A percentile compares a stretch with the other conserved stretches of the same genome.
phyloP scores from a whole-genome alignment of 1,140 invertebrate genomes.

The Agrypnia vestita region DNA sequence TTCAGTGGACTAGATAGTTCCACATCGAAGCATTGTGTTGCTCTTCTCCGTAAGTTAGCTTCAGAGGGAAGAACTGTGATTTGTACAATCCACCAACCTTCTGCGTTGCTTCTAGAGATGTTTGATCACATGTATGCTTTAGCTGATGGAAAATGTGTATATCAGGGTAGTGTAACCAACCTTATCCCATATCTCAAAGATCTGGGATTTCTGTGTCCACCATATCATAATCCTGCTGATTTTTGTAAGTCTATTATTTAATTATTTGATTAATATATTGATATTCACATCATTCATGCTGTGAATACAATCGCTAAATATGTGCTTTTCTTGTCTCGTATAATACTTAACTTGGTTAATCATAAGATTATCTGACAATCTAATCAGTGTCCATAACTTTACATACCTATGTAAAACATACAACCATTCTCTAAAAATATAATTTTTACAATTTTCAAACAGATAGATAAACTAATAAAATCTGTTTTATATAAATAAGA shows the following conservation, averaged over 20 bases:
- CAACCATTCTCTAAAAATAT: too few relatives aligned
- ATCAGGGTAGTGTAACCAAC: conserved; percentile 82
- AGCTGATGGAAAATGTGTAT: conserved; percentile 87
- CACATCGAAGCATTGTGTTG: conserved; percentile 91
- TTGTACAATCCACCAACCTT: conserved; percentile 95
- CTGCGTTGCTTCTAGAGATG: conserved; percentile 88
- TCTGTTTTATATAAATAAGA: too few relatives aligned
- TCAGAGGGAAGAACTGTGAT: conserved; percentile 92
- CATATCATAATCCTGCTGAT: conserved; percentile 93
- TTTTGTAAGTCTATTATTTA: conserved; percentile 78
- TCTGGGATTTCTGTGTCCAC: conserved; percentile 84
- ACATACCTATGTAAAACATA: too few relatives aligned
- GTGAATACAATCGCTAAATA: too few relatives aligned
- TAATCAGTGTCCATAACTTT: too few relatives aligned
- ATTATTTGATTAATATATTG: too few relatives aligned
- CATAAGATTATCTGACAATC: too few relatives aligned
- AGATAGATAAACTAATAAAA: too few relatives aligned
- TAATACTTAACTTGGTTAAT: too few relatives aligned
- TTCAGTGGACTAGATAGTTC: conserved; percentile 92
- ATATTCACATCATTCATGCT: too few relatives aligned
- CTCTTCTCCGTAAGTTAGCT: conserved; percentile 86
- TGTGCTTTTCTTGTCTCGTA: too few relatives aligned
- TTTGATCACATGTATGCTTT: conserved; percentile 92
- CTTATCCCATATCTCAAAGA: conserved; percentile 85
- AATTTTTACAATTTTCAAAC: too few relatives aligned